Conservation (phyloP, 2,888 invertebrate genomes). For the Apamea sordens region DNA sequence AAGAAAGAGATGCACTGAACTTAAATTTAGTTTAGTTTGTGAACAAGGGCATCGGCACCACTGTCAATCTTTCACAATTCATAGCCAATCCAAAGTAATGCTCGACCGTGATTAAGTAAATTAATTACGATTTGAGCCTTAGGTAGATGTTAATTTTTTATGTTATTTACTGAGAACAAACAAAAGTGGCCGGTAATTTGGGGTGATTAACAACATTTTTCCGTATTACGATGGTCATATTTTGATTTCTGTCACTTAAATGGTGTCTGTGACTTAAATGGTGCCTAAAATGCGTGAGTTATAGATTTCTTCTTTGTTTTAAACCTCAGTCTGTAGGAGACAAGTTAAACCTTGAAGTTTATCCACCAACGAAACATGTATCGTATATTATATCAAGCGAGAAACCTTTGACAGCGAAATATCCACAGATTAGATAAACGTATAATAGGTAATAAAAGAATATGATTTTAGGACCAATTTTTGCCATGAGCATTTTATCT, state of each 20-base stretch:
- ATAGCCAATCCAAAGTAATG: conserved; percentile 27
- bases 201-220: conserved; percentile 22
- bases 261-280: neutral
- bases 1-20: too few species aligned
- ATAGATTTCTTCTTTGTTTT: neutral
- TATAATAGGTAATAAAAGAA: neutral
- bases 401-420: neutral
- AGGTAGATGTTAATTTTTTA: conserved; percentile 12
- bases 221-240: neutral
- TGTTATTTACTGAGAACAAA: conserved; percentile 32
- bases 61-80: conserved; percentile 3
- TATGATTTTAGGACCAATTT: conserved; percentile 1
- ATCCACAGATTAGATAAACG: neutral
- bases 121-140: conserved; percentile 12
- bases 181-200: neutral
- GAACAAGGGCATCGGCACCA: too few species aligned
- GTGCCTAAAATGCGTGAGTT: neutral
- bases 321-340: neutral
- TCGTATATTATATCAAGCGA: conserved; percentile 3
- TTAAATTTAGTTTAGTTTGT: too few species aligned
- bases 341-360: conserved; percentile 4
- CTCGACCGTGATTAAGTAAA: conserved; percentile 26
- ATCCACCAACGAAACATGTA: neutral
- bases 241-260: neutral
- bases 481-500: neutral